A percentile compares a stretch with the other conserved stretches of the same genome.
These are phyloP conservation scores for Amphibalanus amphitrite DNA, from an alignment of 1,140 invertebrate species.

Conservation along the genomic window DNA sequence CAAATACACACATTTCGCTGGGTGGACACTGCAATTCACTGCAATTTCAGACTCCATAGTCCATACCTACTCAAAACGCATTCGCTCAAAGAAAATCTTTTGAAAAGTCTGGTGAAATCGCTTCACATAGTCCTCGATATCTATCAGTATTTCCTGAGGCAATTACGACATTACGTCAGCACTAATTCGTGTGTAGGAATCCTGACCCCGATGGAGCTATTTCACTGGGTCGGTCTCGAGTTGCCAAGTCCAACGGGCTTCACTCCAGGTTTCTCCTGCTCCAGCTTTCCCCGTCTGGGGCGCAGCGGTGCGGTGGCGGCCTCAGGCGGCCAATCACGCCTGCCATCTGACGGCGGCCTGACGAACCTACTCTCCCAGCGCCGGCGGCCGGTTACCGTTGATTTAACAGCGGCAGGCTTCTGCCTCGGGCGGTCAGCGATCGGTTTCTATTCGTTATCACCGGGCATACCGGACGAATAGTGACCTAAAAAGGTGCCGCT, in stretches of 20 bases:
- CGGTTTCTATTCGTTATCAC: neutral
- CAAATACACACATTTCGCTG: too few species aligned
- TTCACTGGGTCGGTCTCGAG: neutral
- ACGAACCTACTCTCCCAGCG: too few species aligned
- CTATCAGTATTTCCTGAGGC: too few species aligned
- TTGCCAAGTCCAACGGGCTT: neutral
- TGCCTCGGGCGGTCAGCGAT: neutral
- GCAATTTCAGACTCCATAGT: too few species aligned
- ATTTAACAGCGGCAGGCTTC: neutral
- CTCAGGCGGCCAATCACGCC: neutral
- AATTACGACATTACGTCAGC: too few species aligned
- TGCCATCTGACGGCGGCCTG: neutral
- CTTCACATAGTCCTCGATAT: too few species aligned
- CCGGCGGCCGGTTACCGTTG: neutral
- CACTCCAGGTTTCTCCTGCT: neutral
- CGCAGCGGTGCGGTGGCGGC: too few species aligned
- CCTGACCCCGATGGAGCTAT: neutral
- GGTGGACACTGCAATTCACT: too few species aligned
- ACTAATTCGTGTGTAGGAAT: neutral
- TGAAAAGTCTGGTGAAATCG: too few species aligned
- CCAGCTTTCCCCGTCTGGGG: neutral
- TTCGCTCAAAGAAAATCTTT: too few species aligned
- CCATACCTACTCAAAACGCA: too few species aligned
- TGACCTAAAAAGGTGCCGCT: neutral
- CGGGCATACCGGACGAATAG: neutral